Conservation (phyloP, 2,113 vertebrate species). For the Pagrus major region DNA sequence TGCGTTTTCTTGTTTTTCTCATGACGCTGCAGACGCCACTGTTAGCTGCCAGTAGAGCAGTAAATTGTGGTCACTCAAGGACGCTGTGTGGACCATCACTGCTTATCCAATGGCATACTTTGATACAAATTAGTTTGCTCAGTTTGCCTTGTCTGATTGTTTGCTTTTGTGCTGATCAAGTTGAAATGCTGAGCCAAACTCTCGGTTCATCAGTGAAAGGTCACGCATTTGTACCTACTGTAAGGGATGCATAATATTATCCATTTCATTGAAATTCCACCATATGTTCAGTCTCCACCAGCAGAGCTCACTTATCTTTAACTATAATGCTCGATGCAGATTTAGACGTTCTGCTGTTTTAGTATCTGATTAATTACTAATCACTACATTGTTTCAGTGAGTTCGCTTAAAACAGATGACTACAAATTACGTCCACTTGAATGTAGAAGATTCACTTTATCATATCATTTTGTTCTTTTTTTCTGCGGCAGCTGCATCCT, state of each 20-base stretch:
- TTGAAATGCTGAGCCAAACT: slow-evolving; percentile 40
- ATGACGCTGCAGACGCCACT: not conserved
- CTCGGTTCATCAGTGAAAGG: slow-evolving; percentile 25
- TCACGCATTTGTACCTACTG: not conserved
- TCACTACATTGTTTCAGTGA: not conserved
- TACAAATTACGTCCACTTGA: not conserved
- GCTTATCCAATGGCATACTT: not conserved
- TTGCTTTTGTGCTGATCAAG: slow-evolving; percentile 34
- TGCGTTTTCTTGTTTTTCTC: slow-evolving; percentile 29
- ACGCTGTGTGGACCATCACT: slow-evolving; percentile 29
- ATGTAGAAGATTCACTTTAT: not conserved
- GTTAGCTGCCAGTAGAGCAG: slow-evolving; percentile 21
- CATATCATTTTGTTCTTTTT: not conserved
- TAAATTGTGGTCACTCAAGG: slow-evolving; percentile 42
- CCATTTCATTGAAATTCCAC: not conserved
- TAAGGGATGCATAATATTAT: not conserved
- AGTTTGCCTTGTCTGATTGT: slow-evolving; percentile 38
- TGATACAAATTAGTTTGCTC: slow-evolving; percentile 44
- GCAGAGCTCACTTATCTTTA: not conserved
- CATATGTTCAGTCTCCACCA: not conserved
- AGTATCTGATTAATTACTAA: not conserved
- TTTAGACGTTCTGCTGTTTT: slow-evolving; percentile 3
- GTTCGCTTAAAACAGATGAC: slow-evolving; percentile 6
- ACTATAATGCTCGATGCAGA: not conserved
- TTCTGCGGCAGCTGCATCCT: not conserved